phyloP scores from a whole-genome alignment of 2,888 invertebrate genomes.

The Alloplasta piceator region DNA sequence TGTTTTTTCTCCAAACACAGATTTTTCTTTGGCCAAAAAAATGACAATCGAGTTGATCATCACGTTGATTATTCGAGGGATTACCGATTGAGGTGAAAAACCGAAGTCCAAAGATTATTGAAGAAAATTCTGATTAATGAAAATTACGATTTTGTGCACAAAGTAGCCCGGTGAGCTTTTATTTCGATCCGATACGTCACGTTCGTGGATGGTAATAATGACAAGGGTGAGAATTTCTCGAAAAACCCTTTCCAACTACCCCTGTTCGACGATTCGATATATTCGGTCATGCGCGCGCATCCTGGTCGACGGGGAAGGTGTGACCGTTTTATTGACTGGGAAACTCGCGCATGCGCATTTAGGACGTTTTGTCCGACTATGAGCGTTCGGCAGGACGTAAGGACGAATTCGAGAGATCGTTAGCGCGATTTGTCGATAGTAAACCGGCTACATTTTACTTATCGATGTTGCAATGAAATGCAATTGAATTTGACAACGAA shows the following conservation, averaged over 20 bases:
- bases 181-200: slow-evolving; percentile 36
- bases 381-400: slow-evolving; percentile 34
- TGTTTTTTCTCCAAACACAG: slow-evolving; percentile 5
- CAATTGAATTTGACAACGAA: neutral
- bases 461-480: neutral
- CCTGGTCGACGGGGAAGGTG: slow-evolving; percentile 58
- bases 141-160: slow-evolving; percentile 28
- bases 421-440: slow-evolving; percentile 43
- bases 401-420: slow-evolving; percentile 58
- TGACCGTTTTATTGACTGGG: slow-evolving; percentile 78
- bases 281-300: slow-evolving; percentile 4
- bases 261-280: slow-evolving; percentile 8
- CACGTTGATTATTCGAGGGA: neutral
- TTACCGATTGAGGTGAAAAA: neutral
- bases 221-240: slow-evolving; percentile 43
- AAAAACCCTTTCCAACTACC: slow-evolving; percentile 11
- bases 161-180: slow-evolving; percentile 7
- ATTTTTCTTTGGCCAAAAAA: no score
- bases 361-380: no score
- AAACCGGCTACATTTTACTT: slow-evolving; percentile 9
- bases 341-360: slow-evolving; percentile 71
- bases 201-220: slow-evolving; percentile 32
- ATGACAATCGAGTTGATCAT: no score
- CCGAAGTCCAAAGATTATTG: neutral
- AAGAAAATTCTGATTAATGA: slow-evolving; percentile 35